A percentile compares a stretch with the other conserved stretches of the same genome.
Evolutionary conservation across 2,888 invertebrate species (phyloP).

Genomic region (Philonicus albiceps): DNA sequence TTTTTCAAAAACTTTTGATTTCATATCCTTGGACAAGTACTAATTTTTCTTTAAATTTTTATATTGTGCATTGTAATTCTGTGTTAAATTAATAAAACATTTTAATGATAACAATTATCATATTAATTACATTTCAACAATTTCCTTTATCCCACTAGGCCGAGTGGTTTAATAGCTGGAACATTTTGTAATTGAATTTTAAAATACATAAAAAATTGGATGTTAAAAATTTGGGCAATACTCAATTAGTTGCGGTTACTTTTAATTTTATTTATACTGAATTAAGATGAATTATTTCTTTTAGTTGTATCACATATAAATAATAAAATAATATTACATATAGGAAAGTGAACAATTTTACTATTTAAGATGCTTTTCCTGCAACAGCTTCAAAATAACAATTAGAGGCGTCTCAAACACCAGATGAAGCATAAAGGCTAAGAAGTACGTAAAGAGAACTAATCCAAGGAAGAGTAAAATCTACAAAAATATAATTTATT

Average conservation of each 20-base stretch:
- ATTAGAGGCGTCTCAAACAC: slow-evolving; percentile 70
- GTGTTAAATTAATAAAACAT: neutral
- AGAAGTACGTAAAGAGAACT: slow-evolving; percentile 61
- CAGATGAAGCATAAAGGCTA: slow-evolving; percentile 65
- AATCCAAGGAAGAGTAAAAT: slow-evolving; percentile 51
- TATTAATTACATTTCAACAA: neutral
- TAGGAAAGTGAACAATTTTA: neutral
- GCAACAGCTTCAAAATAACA: slow-evolving; percentile 57
- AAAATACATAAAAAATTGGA: too few species aligned
- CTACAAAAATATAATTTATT: too few species aligned
- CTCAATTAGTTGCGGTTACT: neutral
- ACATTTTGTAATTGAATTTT: too few species aligned
- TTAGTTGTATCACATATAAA: neutral
- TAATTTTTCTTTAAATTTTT: too few species aligned
- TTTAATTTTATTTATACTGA: neutral
- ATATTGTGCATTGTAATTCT: neutral
- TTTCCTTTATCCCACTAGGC: neutral
- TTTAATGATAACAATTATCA: neutral
- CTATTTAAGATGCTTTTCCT: neutral
- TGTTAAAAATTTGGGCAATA: neutral
- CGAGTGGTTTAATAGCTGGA: too few species aligned
- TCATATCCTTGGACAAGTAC: neutral
- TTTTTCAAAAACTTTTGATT: neutral
- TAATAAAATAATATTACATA: neutral
- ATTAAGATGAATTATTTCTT: too few species aligned